Evolutionary conservation across 2,888 invertebrate species (phyloP).

Genomic region (Tinea pellionella): DNA sequence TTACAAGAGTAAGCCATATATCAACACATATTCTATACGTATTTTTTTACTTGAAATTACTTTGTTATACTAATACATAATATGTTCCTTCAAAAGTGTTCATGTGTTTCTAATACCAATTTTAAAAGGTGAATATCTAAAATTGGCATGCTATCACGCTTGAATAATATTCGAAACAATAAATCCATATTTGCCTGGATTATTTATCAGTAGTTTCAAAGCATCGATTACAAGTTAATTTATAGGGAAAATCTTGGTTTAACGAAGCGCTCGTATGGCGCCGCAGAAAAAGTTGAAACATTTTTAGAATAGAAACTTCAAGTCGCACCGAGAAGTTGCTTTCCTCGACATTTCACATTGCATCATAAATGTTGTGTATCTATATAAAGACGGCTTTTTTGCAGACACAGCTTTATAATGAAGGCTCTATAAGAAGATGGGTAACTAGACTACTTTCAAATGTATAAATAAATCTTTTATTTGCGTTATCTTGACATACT

Average conservation of each 20-base stretch:
- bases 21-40: background rate
- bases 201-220: background rate
- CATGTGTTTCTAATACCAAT: background rate
- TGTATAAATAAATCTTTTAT: background rate
- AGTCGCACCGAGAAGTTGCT: constrained; percentile 29
- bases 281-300: constrained; percentile 45
- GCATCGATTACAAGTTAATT: background rate
- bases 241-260: background rate
- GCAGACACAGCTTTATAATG: constrained; percentile 12
- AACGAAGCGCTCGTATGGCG: background rate
- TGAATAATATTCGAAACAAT: background rate
- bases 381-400: constrained; percentile 19
- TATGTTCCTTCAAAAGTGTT: too few relatives aligned
- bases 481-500: background rate
- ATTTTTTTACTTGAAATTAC: too few relatives aligned
- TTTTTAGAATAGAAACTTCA: constrained; percentile 28
- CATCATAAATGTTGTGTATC: constrained; percentile 39
- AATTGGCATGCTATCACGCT: constrained; percentile 1
- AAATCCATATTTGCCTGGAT: background rate
- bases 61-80: too few relatives aligned
- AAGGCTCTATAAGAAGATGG: background rate
- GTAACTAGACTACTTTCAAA: background rate
- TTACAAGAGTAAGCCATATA: background rate
- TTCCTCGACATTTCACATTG: constrained; percentile 39
- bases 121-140: background rate